These are phyloP conservation scores for Hystrix brachyura DNA, from an alignment of 2,113 vertebrate species.

Conservation along the genomic window DNA sequence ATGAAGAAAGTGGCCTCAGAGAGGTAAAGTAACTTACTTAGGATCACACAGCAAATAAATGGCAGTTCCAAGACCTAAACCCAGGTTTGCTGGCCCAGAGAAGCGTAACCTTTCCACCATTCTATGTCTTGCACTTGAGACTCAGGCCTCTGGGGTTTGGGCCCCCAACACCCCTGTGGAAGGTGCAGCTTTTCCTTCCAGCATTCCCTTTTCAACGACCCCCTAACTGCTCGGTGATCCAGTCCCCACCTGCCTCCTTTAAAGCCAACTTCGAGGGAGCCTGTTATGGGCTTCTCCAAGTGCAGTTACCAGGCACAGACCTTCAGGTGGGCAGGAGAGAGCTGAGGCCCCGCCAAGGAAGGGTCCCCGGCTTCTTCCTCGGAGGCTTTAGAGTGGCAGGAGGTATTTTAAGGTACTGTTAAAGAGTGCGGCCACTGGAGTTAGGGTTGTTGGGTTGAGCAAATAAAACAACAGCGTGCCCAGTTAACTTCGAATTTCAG, in stretches of 20 bases:
- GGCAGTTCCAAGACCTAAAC: background rate
- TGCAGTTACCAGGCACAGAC: background rate
- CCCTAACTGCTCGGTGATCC: background rate
- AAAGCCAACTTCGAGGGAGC: background rate
- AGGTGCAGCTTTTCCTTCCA: background rate
- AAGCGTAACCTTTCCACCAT: background rate
- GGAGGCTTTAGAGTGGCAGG: background rate
- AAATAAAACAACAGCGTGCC: background rate
- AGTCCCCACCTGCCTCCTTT: background rate
- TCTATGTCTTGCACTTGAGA: background rate
- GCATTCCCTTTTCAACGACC: background rate
- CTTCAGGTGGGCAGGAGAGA: background rate
- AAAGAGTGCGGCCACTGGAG: background rate
- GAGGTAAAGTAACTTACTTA: background rate
- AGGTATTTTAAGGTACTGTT: slow-evolving; percentile 32
- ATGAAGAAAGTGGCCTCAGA: background rate
- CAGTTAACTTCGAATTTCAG: background rate
- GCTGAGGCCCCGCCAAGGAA: background rate
- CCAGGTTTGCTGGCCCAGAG: background rate
- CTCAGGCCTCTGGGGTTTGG: background rate
- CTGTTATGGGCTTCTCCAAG: background rate
- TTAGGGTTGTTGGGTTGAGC: background rate
- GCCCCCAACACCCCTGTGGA: background rate
- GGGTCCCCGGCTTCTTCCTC: background rate
- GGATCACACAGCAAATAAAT: slow-evolving; percentile 27